Evolutionary conservation across 2,113 vertebrate genomes (phyloP), one percentile per base, ranked within the genome.

Genomic region (Columbina picui): DNA sequence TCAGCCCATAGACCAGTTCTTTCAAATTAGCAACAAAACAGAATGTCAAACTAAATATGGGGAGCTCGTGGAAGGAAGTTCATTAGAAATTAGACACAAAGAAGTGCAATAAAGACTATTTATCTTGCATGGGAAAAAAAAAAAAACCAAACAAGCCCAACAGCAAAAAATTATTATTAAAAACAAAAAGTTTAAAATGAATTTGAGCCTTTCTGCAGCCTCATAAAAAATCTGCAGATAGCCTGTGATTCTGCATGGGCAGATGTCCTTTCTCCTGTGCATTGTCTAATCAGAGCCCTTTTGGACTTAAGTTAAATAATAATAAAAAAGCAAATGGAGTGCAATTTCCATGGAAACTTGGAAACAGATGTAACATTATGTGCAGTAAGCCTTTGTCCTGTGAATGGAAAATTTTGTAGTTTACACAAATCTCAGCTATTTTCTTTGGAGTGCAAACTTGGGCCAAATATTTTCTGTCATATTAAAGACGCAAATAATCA

Each of bases 321-420:
- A 95, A 86, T 7, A 76, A 85, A 79, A 92, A 84, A 89, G 50
- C 6, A 0, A 90, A 75, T 36, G 84, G 53, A 94, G 71, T 73
- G 65, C 64, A 63, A 97, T 97, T 96, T 88, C 93, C 96, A 96
- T 95, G 94, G 96, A 90, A 96, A 95, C 94, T 84, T 96, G 95
- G 97, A 96, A 84, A 29, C 69, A 92, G 88, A 95, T 75, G 43
- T 63, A 61, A 87, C 56, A 36, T 32, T 87, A 92, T 91, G 95
- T 95, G 87, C 82, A 43, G 22, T 57, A 67, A 83, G 85, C 16
- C 14, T 91, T 74, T 53, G 29, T 61, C 49, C 84, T 79, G 70
- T 39, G 90, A 94, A 87, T 87, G 93, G 94, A 96, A 97, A 96
- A 82, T 94, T 93, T 95, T 95, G 78, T 55, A 90, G 87, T 96